Evolutionary conservation across 2,113 vertebrate species (phyloP).

Genomic region (human): DNA sequence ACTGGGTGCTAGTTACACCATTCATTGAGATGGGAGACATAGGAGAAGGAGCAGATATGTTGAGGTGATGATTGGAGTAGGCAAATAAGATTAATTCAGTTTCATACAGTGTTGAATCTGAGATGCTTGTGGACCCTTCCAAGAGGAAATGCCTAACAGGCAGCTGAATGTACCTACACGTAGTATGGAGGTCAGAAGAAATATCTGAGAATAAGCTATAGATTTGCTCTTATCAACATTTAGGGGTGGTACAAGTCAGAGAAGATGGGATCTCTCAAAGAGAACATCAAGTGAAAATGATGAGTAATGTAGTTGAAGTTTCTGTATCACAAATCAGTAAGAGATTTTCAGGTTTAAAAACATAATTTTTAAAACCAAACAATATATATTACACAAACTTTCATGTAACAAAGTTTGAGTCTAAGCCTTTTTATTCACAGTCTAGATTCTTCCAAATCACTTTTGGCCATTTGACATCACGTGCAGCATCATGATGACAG

Average conservation of each 20-base stretch:
- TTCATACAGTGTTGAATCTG: background rate
- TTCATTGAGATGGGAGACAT: background rate
- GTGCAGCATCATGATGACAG: background rate
- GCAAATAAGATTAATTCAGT: background rate
- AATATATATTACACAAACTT: background rate
- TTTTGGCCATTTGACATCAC: background rate
- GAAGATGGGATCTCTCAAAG: background rate
- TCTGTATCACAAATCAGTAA: background rate
- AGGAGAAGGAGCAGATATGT: background rate
- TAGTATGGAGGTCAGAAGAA: background rate
- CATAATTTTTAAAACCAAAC: background rate
- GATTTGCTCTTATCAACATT: background rate
- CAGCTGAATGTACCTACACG: background rate
- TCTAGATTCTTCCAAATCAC: background rate
- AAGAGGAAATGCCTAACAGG: too few relatives aligned
- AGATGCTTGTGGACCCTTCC: background rate
- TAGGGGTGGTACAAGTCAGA: background rate
- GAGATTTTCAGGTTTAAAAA: background rate
- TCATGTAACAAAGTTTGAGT: background rate
- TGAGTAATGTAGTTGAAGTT: background rate
- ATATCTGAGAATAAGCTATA: background rate
- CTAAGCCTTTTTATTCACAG: background rate
- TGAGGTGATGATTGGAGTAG: background rate
- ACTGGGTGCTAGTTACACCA: background rate
- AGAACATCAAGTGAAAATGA: background rate